phyloP scores from a whole-genome alignment of 2,797 vertebrate species.

The Crenichthys baileyi region DNA sequence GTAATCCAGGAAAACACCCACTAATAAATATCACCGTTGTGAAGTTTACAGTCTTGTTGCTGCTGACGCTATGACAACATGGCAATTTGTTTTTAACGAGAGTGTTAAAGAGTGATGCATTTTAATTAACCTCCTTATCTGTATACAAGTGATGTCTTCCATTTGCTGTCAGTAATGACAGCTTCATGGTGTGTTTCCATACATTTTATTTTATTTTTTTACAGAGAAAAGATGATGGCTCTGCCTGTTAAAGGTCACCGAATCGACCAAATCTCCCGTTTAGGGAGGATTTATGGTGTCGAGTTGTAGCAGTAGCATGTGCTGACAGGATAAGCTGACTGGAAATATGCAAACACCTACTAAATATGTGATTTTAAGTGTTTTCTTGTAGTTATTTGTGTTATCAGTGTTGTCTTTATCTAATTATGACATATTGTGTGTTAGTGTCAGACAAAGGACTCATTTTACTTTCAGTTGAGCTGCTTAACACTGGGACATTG shows the following conservation, averaged over 20 bases:
- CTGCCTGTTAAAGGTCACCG: slow-evolving; percentile 7
- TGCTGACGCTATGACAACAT: slow-evolving; percentile 1
- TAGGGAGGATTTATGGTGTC: background rate
- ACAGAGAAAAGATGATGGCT: background rate
- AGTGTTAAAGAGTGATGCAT: slow-evolving; percentile 13
- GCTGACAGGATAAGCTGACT: slow-evolving; percentile 21
- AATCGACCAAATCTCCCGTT: slow-evolving; percentile 11
- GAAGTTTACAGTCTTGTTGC: slow-evolving; percentile 13
- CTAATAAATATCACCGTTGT: background rate
- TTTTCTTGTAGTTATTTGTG: slow-evolving; percentile 16
- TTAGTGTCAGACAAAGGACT: background rate
- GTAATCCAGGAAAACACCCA: slow-evolving; percentile 10
- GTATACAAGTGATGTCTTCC: slow-evolving; percentile 44
- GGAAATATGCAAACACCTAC: slow-evolving; percentile 30
- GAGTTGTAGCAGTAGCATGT: slow-evolving; percentile 21
- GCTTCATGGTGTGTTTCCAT: slow-evolving; percentile 4
- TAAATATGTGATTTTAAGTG: slow-evolving; percentile 1
- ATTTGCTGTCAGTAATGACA: slow-evolving; percentile 21
- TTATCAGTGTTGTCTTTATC: slow-evolving; percentile 34
- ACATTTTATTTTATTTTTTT: background rate
- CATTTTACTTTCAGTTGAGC: background rate
- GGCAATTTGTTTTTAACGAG: slow-evolving; percentile 2
- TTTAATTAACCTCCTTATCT: background rate
- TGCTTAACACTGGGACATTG: slow-evolving; percentile 17
- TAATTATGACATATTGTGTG: background rate